Evolutionary conservation across 2,797 vertebrate genomes (phyloP).

Genomic region (Xerus rutilus): DNA sequence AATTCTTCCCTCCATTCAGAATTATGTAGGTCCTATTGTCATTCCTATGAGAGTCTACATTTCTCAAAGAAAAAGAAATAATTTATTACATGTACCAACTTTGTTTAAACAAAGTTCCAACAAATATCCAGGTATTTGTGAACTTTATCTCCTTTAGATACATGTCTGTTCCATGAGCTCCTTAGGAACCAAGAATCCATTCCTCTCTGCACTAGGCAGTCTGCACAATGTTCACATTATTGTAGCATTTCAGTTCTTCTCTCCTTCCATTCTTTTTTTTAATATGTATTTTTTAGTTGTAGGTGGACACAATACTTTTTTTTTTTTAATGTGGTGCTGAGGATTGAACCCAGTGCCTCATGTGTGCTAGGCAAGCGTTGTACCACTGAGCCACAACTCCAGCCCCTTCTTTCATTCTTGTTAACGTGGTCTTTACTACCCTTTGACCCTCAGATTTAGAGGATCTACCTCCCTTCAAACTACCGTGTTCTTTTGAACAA

Average conservation of each 20-base stretch:
- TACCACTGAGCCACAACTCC: too few relatives aligned
- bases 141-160: neutral
- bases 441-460: conserved; percentile 49
- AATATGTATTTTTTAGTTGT: too few relatives aligned
- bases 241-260: neutral
- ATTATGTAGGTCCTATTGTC: neutral
- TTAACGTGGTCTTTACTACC: neutral
- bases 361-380: too few relatives aligned
- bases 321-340: too few relatives aligned
- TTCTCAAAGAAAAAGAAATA: conserved; percentile 35
- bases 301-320: too few relatives aligned
- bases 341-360: too few relatives aligned
- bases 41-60: neutral
- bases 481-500: conserved; percentile 54
- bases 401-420: neutral
- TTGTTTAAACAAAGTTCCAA: neutral
- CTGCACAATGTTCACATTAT: neutral
- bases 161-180: neutral
- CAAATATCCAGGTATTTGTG: neutral
- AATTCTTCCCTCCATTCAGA: neutral
- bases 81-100: neutral
- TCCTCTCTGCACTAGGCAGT: neutral
- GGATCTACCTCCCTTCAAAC: neutral
- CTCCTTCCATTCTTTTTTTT: neutral
- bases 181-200: neutral